Conservation (phyloP, 2,888 invertebrate genomes). For the Phyllotreta cruciferae region DNA sequence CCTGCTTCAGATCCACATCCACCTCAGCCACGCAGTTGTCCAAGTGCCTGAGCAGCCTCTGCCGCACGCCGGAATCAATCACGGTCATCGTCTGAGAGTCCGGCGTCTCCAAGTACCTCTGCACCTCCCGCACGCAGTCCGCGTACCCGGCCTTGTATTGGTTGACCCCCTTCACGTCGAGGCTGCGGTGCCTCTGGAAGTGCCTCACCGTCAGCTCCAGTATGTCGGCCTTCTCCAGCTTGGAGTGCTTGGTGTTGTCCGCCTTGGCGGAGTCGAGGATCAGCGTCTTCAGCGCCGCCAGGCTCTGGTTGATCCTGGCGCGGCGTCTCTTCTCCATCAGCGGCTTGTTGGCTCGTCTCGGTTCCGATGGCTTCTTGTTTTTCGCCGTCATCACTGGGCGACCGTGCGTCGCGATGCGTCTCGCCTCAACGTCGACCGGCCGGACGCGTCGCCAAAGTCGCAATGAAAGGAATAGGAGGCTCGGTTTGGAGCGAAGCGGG, state of each 20-base stretch:
- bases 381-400: conserved; percentile 56
- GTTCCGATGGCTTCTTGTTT: conserved; percentile 55
- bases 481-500: conserved; percentile 2
- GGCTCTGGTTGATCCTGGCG: conserved; percentile 76
- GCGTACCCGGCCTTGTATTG: conserved; percentile 73
- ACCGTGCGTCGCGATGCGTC: conserved; percentile 13
- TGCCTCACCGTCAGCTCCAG: conserved; percentile 83
- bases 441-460: conserved; percentile 43
- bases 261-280: conserved; percentile 74
- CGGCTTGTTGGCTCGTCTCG: conserved; percentile 75
- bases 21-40: conserved; percentile 69
- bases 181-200: conserved; percentile 75
- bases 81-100: conserved; percentile 67
- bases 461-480: conserved; percentile 37
- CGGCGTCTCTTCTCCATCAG: conserved; percentile 79
- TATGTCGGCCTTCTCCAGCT: conserved; percentile 86
- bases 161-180: conserved; percentile 68
- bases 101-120: conserved; percentile 67
- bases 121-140: conserved; percentile 71
- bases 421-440: conserved; percentile 33
- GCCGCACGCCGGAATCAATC: conserved; percentile 66
- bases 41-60: conserved; percentile 66
- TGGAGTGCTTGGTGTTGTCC: conserved; percentile 77
- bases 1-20: conserved; percentile 61
- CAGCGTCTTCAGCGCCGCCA: conserved; percentile 74